Percentiles rank a stretch among this genome's conserved stretches.
Evolutionary conservation across 2,113 vertebrate species (phyloP).

Genomic region (Lepus americanus): DNA sequence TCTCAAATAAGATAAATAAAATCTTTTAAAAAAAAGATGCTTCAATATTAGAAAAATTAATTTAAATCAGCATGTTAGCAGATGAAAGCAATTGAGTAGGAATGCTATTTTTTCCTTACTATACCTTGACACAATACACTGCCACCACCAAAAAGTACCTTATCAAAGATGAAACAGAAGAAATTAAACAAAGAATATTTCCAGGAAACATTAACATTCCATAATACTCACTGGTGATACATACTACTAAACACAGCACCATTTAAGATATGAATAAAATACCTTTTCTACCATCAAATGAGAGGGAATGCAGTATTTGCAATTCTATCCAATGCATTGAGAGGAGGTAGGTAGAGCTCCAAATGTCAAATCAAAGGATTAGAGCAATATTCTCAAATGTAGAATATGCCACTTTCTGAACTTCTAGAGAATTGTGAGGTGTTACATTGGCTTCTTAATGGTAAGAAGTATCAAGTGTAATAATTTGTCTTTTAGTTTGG

Average conservation of each 20-base stretch:
- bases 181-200: conserved; percentile 35
- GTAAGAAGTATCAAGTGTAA: too few relatives aligned
- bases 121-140: background rate
- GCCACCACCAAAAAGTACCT: background rate
- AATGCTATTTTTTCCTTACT: background rate
- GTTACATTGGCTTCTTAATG: too few relatives aligned
- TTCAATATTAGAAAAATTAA: background rate
- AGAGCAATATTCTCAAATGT: too few relatives aligned
- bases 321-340: background rate
- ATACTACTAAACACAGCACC: background rate
- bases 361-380: background rate
- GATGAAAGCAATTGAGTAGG: background rate
- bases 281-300: background rate
- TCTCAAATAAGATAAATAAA: background rate
- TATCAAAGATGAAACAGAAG: background rate
- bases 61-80: background rate
- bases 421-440: too few relatives aligned
- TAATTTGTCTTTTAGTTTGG: too few relatives aligned
- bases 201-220: background rate
- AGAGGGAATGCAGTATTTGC: background rate
- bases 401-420: too few relatives aligned
- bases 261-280: background rate
- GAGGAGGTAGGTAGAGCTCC: background rate
- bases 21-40: background rate
- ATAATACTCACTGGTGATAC: background rate